Percentiles rank a stretch among this genome's conserved stretches.
phyloP scores from a whole-genome alignment of 2,888 invertebrate genomes.

The Pollenia angustigena region DNA sequence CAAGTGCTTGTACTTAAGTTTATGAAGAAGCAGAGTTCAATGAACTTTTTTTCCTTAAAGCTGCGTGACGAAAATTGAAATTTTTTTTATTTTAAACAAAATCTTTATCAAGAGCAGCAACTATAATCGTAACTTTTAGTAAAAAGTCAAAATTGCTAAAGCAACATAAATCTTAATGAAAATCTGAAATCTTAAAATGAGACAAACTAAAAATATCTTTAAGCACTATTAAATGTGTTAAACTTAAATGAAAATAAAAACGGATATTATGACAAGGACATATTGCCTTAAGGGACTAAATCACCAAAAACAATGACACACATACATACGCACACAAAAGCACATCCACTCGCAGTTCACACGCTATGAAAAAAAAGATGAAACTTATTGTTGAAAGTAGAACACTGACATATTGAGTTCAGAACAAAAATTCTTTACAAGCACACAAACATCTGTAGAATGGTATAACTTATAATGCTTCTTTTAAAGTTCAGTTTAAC shows the following conservation, averaged over 20 bases:
- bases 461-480: conserved; percentile 20
- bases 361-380: too few relatives aligned
- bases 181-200: not conserved
- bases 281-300: conserved; percentile 45
- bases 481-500: conserved; percentile 14
- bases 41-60: conserved; percentile 29
- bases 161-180: not conserved
- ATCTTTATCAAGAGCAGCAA: not conserved
- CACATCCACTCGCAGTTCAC: too few relatives aligned
- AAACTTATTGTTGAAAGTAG: conserved; percentile 3
- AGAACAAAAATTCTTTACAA: not conserved
- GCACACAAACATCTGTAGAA: not conserved
- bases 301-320: conserved; percentile 22
- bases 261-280: conserved; percentile 59
- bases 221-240: conserved; percentile 36
- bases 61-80: conserved; percentile 33
- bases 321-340: not conserved
- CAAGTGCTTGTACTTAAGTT: conserved; percentile 2
- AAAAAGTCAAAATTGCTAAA: not conserved
- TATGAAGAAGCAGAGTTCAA: conserved; percentile 10
- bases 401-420: conserved; percentile 25
- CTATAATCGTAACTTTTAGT: not conserved
- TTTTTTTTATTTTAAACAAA: not conserved
- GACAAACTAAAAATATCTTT: conserved; percentile 6
- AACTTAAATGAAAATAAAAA: conserved; percentile 10